Evolutionary conservation across 2,888 invertebrate genomes (phyloP), one percentile per base, ranked within the genome.

Genomic region (Drosophila pseudotakahashii): DNA sequence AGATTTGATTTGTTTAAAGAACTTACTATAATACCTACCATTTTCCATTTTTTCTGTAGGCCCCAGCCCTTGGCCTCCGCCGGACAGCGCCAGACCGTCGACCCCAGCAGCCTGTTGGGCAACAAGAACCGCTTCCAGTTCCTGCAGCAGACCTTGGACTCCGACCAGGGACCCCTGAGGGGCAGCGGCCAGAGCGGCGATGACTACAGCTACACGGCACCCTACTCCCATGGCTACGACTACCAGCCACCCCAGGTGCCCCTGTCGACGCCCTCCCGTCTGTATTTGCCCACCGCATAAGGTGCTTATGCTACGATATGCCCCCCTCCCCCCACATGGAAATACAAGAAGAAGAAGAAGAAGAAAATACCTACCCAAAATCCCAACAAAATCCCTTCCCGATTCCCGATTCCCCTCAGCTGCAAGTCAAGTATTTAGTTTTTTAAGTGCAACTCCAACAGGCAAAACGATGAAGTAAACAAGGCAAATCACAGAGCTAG

Each of bases 81-180:
- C 9, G 74, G 45, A 7, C 68, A 79, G 63, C 72, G 76, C 30
- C 75, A 64, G 36, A 57, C 55, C 23, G 75, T 79, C 5, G 84
- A 87, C 54, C 67, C 79, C 57, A 86, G 76, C 76, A 77, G 78
- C 36, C 61, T 80, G 57, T 47, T 85, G 74, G 85, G 84, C 68
- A 81, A 78, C 68, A 86, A 90, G 76, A 91, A 90, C 55, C 82
- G 88, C 58, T 91, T 91, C 82, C 90, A 91, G 76, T 91, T 91
- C 72, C 81, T 91, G 51, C 90, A 90, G 42, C 91, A 91, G 78
- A 87, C 86, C 42, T 78, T 91, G 2, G 83, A 90, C 55, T 69
- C 75, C n/a, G 89, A 90, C 0, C 78, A 78, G 47, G 75, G 79
- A n/a, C 83, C 88, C 16, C 58, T 82, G 54, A 79, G 87, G 58